Evolutionary conservation across 1,140 invertebrate species (phyloP).

Genomic region (Tenebrio molitor): DNA sequence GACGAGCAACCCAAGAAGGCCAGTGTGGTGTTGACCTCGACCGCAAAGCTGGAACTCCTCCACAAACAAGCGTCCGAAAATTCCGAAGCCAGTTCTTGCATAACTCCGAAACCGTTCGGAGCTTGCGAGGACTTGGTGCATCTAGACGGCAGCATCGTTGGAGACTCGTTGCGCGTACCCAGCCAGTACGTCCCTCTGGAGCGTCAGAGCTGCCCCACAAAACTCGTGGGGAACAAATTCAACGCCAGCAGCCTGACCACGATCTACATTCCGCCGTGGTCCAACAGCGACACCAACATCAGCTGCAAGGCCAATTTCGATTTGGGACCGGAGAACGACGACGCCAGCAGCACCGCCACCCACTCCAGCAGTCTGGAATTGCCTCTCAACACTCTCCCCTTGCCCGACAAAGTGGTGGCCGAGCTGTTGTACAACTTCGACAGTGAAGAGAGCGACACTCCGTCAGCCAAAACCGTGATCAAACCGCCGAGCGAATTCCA

Average conservation of each 20-base stretch:
- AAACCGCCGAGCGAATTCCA: conserved; percentile 72
- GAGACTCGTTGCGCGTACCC: too few relatives aligned
- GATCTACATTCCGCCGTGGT: conserved; percentile 70
- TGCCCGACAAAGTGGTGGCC: conserved; percentile 68
- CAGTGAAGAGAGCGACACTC: conserved; percentile 57
- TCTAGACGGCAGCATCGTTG: conserved; percentile 70
- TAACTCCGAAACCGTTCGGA: conserved; percentile 68
- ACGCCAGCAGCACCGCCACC: conserved; percentile 59
- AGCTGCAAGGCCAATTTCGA: conserved; percentile 49
- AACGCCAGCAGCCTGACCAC: conserved; percentile 69
- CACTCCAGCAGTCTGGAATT: conserved; percentile 71
- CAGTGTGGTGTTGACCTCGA: conserved; percentile 67
- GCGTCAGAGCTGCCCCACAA: conserved; percentile 68
- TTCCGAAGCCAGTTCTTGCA: conserved; percentile 72
- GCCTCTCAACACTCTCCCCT: conserved; percentile 66
- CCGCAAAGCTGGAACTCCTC: conserved; percentile 66
- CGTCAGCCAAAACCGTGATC: conserved; percentile 63
- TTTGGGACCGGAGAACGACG: conserved; percentile 37
- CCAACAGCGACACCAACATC: conserved; percentile 65
- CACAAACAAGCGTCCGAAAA: conserved; percentile 70
- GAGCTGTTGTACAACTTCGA: conserved; percentile 68
- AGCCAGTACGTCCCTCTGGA: conserved; percentile 58
- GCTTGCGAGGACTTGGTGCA: conserved; percentile 77
- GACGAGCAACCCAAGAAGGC: conserved; percentile 55
- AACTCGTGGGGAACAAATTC: conserved; percentile 72